These are phyloP conservation scores for Pterophyllum scalare DNA, from an alignment of 2,113 vertebrate genomes.

Conservation along the genomic window DNA sequence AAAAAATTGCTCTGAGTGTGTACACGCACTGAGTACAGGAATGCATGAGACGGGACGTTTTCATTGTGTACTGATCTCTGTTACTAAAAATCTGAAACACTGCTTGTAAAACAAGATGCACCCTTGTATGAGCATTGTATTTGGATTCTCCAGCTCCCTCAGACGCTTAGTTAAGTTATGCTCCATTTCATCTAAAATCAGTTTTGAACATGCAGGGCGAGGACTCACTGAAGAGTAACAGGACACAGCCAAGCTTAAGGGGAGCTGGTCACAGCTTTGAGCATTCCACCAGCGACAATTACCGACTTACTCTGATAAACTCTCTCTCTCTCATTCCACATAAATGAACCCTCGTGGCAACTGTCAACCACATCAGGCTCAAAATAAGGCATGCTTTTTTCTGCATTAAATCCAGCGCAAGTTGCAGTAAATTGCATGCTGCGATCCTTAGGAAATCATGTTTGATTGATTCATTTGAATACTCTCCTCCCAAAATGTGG, in stretches of 20 bases:
- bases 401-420: accelerated
- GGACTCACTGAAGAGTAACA: background rate
- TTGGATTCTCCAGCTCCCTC: background rate
- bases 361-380: background rate
- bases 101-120: background rate
- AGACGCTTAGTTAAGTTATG: background rate
- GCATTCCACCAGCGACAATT: background rate
- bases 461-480: background rate
- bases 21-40: background rate
- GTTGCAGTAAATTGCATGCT: background rate
- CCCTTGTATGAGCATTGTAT: background rate
- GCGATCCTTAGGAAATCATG: background rate
- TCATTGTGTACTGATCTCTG: no score
- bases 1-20: background rate
- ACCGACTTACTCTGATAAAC: accelerated
- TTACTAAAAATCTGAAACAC: background rate
- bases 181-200: background rate
- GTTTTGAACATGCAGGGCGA: background rate
- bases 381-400: background rate
- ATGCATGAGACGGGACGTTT: background rate
- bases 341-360: background rate
- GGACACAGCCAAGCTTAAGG: background rate
- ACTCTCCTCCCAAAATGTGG: background rate
- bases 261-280: background rate
- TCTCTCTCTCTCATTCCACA: background rate